Conservation (phyloP, 2,888 invertebrate genomes). For the Sinohyriopsis cumingii region DNA sequence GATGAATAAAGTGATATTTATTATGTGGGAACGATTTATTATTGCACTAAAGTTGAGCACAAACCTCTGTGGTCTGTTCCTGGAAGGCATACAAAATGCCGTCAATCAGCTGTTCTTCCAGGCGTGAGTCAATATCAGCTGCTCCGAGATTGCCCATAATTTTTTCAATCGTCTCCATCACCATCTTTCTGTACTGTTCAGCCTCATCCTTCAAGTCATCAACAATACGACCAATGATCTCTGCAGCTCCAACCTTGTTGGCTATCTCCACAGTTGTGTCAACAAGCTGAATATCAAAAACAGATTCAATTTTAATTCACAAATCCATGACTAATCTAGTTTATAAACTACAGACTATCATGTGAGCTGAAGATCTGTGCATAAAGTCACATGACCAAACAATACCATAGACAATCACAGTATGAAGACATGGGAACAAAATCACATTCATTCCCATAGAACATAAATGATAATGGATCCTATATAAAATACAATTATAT, state of each 20-base stretch:
- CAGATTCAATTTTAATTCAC: too few species aligned
- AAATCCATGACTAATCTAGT: too few species aligned
- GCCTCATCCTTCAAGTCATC: slow-evolving; percentile 99
- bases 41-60: background rate
- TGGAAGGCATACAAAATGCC: slow-evolving; percentile 99
- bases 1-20: background rate
- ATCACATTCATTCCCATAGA: too few species aligned
- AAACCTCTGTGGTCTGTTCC: slow-evolving; percentile 97
- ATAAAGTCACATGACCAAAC: too few species aligned
- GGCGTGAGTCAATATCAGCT: slow-evolving; percentile 96
- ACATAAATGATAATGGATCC: too few species aligned
- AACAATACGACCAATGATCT: slow-evolving; percentile 98
- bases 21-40: background rate
- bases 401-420: too few species aligned
- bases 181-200: slow-evolving; percentile 99
- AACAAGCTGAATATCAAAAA: slow-evolving; percentile 79
- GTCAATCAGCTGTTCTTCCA: slow-evolving; percentile 99
- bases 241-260: slow-evolving; percentile 99
- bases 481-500: too few species aligned
- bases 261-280: slow-evolving; percentile 99
- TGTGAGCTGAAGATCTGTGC: too few species aligned
- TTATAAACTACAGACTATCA: too few species aligned
- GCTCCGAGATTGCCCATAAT: slow-evolving; percentile 98
- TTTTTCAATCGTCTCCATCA: slow-evolving; percentile 99
- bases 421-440: too few species aligned